A percentile compares a stretch with the other conserved stretches of the same genome.
Conservation (phyloP, 2,797 vertebrate genomes). For the Pipistrellus kuhlii region DNA sequence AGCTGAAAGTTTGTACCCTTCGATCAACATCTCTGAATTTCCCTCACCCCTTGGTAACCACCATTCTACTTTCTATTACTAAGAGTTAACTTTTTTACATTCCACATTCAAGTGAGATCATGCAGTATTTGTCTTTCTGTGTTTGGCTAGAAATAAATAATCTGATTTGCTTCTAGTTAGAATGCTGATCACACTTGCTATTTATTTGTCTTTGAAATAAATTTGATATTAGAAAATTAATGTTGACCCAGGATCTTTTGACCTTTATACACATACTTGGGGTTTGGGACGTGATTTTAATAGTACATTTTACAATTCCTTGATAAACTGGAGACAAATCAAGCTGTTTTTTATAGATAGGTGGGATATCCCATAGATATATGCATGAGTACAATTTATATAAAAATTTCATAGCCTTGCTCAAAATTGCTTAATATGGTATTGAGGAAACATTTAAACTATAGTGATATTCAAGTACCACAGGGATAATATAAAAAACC, state of each 20-base stretch:
- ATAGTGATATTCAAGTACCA: neutral
- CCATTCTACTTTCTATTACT: neutral
- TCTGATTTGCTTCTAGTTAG: constrained; percentile 13
- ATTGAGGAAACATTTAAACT: neutral
- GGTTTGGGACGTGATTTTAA: neutral
- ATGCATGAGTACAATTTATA: constrained; percentile 19
- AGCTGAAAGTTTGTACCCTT: neutral
- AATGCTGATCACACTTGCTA: neutral
- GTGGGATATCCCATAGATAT: neutral
- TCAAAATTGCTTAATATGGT: neutral
- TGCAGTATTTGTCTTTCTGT: neutral
- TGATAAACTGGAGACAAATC: constrained; percentile 15
- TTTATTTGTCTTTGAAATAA: constrained; percentile 39
- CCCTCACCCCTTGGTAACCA: neutral
- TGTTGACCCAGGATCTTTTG: neutral
- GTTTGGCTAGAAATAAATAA: neutral
- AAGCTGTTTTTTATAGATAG: constrained; percentile 7
- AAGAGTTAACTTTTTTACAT: neutral
- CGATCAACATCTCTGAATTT: neutral
- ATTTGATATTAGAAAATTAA: constrained; percentile 44
- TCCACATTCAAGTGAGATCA: neutral
- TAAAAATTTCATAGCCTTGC: neutral
- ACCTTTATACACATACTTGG: neutral
- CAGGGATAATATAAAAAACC: neutral
- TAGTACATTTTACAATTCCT: constrained; percentile 19